Percentiles rank a stretch among this genome's conserved stretches.
phyloP scores from a whole-genome alignment of 2,888 invertebrate species.

The Nemotelus pantherinus region DNA sequence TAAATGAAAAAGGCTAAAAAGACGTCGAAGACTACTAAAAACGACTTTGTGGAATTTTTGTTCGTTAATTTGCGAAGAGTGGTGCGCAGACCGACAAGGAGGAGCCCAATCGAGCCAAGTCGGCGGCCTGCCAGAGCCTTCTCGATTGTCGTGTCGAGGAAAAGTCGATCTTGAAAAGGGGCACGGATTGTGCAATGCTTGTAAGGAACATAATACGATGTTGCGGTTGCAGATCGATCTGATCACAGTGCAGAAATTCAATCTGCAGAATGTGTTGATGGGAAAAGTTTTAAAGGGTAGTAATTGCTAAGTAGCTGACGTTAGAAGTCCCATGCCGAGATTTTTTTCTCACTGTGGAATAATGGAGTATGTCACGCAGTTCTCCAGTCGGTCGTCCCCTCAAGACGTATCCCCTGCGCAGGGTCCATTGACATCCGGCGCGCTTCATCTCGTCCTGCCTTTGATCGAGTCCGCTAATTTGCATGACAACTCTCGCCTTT shows the following conservation, averaged over 20 bases:
- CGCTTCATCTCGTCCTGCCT: too few relatives aligned
- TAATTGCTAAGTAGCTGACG: too few relatives aligned
- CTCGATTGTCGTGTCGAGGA: background rate
- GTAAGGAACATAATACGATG: background rate
- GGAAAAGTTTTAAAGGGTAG: background rate
- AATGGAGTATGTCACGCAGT: too few relatives aligned
- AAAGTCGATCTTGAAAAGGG: conserved; percentile 31
- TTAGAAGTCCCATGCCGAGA: too few relatives aligned
- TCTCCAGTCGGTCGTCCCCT: too few relatives aligned
- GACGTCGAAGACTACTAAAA: conserved; percentile 11
- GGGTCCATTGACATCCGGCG: too few relatives aligned
- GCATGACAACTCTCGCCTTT: background rate
- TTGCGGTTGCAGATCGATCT: background rate
- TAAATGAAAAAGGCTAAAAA: conserved; percentile 3
- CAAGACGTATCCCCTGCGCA: too few relatives aligned
- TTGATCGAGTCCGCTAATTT: background rate
- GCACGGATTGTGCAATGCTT: background rate
- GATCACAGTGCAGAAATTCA: background rate
- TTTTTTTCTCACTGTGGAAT: too few relatives aligned
- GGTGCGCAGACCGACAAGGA: conserved; percentile 1
- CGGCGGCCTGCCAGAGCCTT: too few relatives aligned
- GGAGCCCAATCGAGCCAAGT: background rate
- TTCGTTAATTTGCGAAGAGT: conserved; percentile 40
- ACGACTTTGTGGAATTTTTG: conserved; percentile 39
- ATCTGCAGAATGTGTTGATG: background rate